A percentile compares a stretch with the other conserved stretches of the same genome.
Evolutionary conservation across 1,140 invertebrate species (phyloP).

Genomic region (Drosophila truncata): DNA sequence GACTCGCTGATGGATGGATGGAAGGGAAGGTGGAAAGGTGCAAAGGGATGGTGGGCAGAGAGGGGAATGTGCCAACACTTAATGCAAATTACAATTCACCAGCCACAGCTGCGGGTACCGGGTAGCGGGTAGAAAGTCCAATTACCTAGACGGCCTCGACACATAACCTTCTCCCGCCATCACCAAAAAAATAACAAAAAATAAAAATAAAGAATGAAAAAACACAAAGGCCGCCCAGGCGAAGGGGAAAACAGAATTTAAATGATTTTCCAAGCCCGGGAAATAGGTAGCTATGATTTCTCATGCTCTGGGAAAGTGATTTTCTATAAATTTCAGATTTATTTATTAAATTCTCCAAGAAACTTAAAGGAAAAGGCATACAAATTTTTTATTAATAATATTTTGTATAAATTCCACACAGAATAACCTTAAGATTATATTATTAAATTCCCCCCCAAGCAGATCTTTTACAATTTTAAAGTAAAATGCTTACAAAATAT

Average conservation of each 20-base stretch:
- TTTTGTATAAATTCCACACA: too few relatives aligned
- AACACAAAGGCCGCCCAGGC: not conserved
- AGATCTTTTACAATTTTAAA: too few relatives aligned
- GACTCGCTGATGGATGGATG: conserved; percentile 1
- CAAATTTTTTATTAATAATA: not conserved
- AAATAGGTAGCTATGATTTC: not conserved
- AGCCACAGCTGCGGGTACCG: conserved; percentile 46
- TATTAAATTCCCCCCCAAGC: too few relatives aligned
- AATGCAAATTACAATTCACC: conserved; percentile 78
- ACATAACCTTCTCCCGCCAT: conserved; percentile 33
- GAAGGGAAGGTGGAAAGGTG: not conserved
- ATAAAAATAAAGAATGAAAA: conserved; percentile 10
- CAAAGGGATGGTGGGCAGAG: not conserved
- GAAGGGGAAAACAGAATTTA: not conserved
- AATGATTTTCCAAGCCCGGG: conserved; percentile 1
- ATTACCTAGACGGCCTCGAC: conserved; percentile 73
- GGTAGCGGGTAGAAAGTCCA: conserved; percentile 20
- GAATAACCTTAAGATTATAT: too few relatives aligned
- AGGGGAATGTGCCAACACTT: conserved; percentile 67
- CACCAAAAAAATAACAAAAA: not conserved
- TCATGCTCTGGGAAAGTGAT: not conserved
- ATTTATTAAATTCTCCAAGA: not conserved
- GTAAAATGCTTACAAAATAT: too few relatives aligned
- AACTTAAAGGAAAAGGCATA: not conserved
- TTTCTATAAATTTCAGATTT: not conserved